These are phyloP conservation scores for Trinorchestia longiramus DNA, from an alignment of 1,140 invertebrate genomes.

Conservation along the genomic window DNA sequence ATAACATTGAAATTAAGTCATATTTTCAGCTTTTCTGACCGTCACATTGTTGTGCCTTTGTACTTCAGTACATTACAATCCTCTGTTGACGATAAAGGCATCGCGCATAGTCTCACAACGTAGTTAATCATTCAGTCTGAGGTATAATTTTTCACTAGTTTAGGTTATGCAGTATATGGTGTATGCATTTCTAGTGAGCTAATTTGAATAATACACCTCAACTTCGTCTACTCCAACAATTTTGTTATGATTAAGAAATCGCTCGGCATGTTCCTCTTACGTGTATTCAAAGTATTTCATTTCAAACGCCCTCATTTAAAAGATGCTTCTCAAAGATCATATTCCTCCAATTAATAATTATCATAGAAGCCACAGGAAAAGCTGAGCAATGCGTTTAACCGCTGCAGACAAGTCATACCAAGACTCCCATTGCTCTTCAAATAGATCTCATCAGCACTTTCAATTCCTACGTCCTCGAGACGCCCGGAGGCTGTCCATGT, in stretches of 20 bases:
- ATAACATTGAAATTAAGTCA: too few relatives aligned
- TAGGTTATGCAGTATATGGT: too few relatives aligned
- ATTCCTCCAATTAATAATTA: neutral
- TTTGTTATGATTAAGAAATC: neutral
- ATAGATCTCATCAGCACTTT: neutral
- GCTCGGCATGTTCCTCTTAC: neutral
- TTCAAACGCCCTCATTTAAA: neutral
- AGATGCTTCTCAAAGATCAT: neutral
- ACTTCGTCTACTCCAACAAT: neutral
- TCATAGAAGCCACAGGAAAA: neutral
- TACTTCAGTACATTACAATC: too few relatives aligned
- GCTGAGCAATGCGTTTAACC: neutral
- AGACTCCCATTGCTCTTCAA: neutral
- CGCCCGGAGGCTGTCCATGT: neutral
- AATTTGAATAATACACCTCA: neutral
- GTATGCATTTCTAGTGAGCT: neutral
- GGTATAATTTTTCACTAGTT: too few relatives aligned
- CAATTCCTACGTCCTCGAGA: neutral
- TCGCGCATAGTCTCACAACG: too few relatives aligned
- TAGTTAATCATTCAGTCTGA: too few relatives aligned
- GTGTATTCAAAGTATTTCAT: neutral
- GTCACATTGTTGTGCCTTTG: too few relatives aligned
- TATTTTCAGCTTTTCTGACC: too few relatives aligned
- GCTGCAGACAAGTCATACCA: neutral
- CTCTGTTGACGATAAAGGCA: too few relatives aligned